A percentile compares a stretch with the other conserved stretches of the same genome.
Conservation (phyloP, 2,888 invertebrate genomes). For the Pantelozetes paolii region DNA sequence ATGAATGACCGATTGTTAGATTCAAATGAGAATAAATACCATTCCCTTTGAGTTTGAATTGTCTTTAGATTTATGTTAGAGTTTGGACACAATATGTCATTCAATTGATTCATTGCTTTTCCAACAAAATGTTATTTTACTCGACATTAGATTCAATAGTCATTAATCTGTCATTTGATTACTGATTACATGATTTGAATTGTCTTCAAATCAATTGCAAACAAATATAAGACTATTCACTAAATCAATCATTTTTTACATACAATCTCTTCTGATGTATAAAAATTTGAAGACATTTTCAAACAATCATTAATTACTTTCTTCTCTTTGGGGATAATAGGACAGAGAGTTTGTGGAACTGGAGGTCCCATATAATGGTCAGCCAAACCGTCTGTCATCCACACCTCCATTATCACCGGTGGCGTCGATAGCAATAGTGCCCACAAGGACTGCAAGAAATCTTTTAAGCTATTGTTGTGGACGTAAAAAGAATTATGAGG, state of each 20-base stretch:
- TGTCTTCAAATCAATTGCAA: no score
- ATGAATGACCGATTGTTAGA: not conserved
- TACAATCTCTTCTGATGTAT: no score
- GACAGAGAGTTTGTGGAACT: conserved; percentile 95
- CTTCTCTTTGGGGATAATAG: conserved; percentile 56
- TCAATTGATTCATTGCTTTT: not conserved
- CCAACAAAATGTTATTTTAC: not conserved
- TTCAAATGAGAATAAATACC: no score
- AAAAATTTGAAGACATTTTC: no score
- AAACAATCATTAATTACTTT: not conserved
- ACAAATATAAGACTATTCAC: no score
- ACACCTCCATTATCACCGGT: conserved; percentile 53
- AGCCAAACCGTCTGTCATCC: conserved; percentile 72
- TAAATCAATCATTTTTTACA: no score
- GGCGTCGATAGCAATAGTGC: conserved; percentile 50
- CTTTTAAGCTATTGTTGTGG: conserved; percentile 50
- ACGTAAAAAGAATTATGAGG: conserved; percentile 36
- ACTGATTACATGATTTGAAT: not conserved
- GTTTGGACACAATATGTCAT: not conserved
- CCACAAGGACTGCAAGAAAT: conserved; percentile 45
- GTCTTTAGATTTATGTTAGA: not conserved
- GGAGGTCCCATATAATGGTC: conserved; percentile 89
- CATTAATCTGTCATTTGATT: conserved; percentile 22
- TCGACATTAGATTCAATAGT: conserved; percentile 22
- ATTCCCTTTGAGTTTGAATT: no score